Percentiles rank a stretch among this genome's conserved stretches.
Conservation (phyloP, 2,888 invertebrate genomes). For the Podabrus alpinus region DNA sequence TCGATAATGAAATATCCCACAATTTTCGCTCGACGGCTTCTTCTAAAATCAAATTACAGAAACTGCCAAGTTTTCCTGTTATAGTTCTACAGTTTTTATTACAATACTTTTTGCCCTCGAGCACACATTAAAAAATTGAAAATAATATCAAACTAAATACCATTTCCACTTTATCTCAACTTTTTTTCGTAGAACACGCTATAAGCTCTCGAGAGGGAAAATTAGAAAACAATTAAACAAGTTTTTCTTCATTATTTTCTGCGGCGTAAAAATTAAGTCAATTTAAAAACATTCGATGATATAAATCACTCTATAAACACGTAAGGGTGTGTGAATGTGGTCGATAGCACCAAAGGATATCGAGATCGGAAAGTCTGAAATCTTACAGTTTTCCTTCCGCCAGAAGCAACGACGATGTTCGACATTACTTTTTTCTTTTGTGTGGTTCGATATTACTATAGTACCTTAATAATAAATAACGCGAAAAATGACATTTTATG, state of each 20-base stretch:
- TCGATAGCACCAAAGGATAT: conserved; percentile 30
- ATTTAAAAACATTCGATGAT: conserved; percentile 30
- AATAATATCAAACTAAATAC: not conserved
- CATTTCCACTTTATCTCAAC: not conserved
- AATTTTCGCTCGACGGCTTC: conserved; percentile 31
- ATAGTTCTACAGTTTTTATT: conserved; percentile 30
- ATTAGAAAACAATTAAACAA: conserved; percentile 19
- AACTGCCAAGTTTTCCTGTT: conserved; percentile 27
- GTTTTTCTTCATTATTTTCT: conserved; percentile 20
- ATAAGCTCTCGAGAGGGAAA: not conserved
- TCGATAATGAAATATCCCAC: conserved; percentile 32
- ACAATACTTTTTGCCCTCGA: conserved; percentile 11
- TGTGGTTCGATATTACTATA: conserved; percentile 28
- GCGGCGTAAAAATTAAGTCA: conserved; percentile 21
- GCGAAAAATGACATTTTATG: conserved; percentile 21
- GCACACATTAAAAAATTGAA: not conserved
- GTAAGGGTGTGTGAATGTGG: conserved; percentile 30
- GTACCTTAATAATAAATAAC: conserved; percentile 29
- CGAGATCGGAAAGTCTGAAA: conserved; percentile 30
- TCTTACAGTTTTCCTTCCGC: conserved; percentile 29
- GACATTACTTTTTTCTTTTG: conserved; percentile 29
- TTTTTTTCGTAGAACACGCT: not conserved
- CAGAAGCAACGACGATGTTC: conserved; percentile 23
- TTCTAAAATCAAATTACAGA: conserved; percentile 28
- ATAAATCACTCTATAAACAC: conserved; percentile 31